A percentile compares a stretch with the other conserved stretches of the same genome.
phyloP scores from a whole-genome alignment of 2,888 invertebrate species.

The Cheilosia vernalis region DNA sequence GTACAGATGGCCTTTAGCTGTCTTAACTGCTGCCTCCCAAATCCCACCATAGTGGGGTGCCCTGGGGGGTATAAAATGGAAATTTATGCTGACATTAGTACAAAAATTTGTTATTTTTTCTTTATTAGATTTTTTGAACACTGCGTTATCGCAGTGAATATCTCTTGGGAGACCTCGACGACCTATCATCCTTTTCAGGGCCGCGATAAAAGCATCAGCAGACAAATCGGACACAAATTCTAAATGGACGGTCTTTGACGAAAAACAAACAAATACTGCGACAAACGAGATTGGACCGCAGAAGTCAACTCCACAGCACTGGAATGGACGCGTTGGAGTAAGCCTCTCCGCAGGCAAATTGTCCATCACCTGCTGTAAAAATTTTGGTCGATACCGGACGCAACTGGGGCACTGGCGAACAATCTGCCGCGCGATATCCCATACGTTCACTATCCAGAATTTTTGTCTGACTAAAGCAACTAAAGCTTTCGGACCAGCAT shows the following conservation, averaged over 20 bases:
- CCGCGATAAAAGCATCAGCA: background rate
- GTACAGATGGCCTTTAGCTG: too few relatives aligned
- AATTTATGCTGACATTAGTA: too few relatives aligned
- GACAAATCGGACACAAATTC: background rate
- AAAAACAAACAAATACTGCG: constrained; percentile 48
- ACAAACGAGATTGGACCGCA: constrained; percentile 18
- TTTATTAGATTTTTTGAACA: too few relatives aligned
- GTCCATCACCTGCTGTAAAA: constrained; percentile 40
- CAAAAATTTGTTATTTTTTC: too few relatives aligned
- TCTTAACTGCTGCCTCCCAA: background rate
- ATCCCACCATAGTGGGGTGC: background rate
- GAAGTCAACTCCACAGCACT: too few relatives aligned
- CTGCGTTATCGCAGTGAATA: background rate
- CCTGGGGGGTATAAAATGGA: background rate
- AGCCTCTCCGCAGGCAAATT: background rate
- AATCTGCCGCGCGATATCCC: constrained; percentile 34
- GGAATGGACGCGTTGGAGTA: too few relatives aligned
- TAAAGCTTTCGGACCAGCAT: constrained; percentile 61
- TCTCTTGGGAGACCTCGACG: background rate
- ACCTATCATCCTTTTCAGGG: background rate
- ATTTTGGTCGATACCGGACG: constrained; percentile 45
- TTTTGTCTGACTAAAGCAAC: constrained; percentile 42
- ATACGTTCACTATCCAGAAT: constrained; percentile 58
- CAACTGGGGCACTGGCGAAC: constrained; percentile 36
- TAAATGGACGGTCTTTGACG: constrained; percentile 48